Conservation (phyloP, 2,797 vertebrate species). For the Momotus momota region DNA sequence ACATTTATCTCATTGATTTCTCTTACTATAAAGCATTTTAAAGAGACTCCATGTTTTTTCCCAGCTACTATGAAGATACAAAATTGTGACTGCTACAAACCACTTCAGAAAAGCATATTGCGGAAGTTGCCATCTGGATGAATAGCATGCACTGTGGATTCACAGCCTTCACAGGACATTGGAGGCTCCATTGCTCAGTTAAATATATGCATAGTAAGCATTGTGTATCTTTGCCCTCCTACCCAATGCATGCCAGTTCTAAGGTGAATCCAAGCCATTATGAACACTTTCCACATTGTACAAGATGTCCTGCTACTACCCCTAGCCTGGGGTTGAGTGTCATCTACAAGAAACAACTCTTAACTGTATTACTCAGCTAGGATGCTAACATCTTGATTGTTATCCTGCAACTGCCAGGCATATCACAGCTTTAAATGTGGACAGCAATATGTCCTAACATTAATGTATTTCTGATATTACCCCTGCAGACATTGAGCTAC, state of each 20-base stretch:
- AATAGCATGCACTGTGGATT: not conserved
- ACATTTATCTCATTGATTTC: not conserved
- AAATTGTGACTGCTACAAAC: not conserved
- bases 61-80: not conserved
- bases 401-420: not conserved
- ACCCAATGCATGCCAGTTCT: fast-evolving
- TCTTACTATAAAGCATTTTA: not conserved
- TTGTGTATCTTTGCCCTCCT: not conserved
- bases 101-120: not conserved
- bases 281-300: not conserved
- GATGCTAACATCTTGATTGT: not conserved
- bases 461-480: conserved; percentile 29
- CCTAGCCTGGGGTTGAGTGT: not conserved
- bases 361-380: not conserved
- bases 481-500: not conserved
- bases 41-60: not conserved
- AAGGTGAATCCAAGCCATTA: not conserved
- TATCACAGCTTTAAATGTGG: not conserved
- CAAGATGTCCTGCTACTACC: not conserved
- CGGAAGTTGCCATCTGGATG: not conserved
- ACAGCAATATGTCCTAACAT: conserved; percentile 21
- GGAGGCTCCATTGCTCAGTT: not conserved
- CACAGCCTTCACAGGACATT: not conserved
- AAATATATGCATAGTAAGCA: not conserved
- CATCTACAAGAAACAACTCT: not conserved